Base-by-base conservation (phyloP, 2,888 invertebrate genomes). In the Entomobrya multifasciata region DNA sequence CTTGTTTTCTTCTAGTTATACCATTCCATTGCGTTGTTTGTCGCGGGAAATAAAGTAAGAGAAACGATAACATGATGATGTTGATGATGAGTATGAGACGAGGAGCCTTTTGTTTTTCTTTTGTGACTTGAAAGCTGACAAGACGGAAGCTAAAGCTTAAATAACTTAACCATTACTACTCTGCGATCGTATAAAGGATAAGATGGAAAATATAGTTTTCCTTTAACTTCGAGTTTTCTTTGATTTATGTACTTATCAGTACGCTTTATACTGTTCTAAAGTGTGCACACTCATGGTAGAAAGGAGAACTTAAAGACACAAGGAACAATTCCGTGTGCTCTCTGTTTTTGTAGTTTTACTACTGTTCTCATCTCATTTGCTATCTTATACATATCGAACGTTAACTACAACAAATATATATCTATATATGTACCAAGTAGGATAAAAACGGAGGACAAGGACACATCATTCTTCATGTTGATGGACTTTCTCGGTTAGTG, bases 401-500 rank as follows among this genome's bases (percentile, higher is more conserved):
- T n/a, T n/a, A n/a, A n/a, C n/a, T n/a, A n/a, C n/a, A n/a, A n/a
- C n/a, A n/a, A n/a, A n/a, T n/a, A n/a, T n/a, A n/a, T n/a, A n/a
- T n/a, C n/a, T n/a, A n/a, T n/a, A n/a, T n/a, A n/a, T n/a, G 60
- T 15, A 36, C 25, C 57, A 55, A 77, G 22, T 41, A 55, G 57
- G 76, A 77, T 41, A 77, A 62, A 17, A 27, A 60, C 60, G 22
- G 36, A 55, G 49, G 55, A 27, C 27, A 62, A 84, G 77, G 80
- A 86, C 76, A n/a, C n/a, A 80, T 74, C 86, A 80, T 74, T 47
- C 86, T 80, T 80, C 86, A 86, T 86, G 86, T 86, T 86, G 86
- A 86, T 86, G 86, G 86, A 86, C 60, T 86, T 86, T 86, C 76
- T 60, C 20, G 86, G 86, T 86, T 86, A 80, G 86, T 86, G 57